These are phyloP conservation scores for Slavum lentiscoides DNA, from an alignment of 2,888 invertebrate species.

Conservation along the genomic window DNA sequence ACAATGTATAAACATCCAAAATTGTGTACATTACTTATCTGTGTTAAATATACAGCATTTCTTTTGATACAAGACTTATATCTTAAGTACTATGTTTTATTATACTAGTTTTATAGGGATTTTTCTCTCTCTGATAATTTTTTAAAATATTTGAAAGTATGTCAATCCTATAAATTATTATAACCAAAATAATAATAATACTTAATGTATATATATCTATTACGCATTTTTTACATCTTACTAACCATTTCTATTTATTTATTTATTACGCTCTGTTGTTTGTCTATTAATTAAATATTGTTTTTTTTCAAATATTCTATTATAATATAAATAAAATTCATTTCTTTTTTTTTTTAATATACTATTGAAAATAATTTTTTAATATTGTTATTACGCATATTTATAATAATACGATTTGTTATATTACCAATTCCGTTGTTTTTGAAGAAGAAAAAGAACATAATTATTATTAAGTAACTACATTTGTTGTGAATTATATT, in stretches of 20 bases:
- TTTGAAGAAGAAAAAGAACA: slow-evolving; percentile 4
- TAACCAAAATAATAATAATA: slow-evolving; percentile 3
- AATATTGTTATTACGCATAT: slow-evolving; percentile 26
- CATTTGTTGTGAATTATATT: slow-evolving; percentile 38
- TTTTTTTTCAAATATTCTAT: not conserved
- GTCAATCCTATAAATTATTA: slow-evolving; percentile 2
- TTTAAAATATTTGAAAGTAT: slow-evolving; percentile 1
- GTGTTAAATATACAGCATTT: not conserved
- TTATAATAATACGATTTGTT: slow-evolving; percentile 26
- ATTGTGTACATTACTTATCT: not conserved
- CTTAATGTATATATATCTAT: not conserved
- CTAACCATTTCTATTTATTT: not conserved
- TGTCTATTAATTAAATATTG: slow-evolving; percentile 4
- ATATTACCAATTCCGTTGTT: not conserved
- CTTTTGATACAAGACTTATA: not conserved
- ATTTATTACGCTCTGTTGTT: not conserved
- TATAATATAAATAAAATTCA: slow-evolving; percentile 16
- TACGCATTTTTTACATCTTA: slow-evolving; percentile 9
- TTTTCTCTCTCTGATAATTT: not conserved
- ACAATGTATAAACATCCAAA: not conserved
- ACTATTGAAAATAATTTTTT: slow-evolving; percentile 20
- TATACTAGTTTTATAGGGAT: not conserved
- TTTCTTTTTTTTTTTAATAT: not conserved
- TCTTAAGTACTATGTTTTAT: not conserved
- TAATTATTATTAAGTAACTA: slow-evolving; percentile 12